Evolutionary conservation across 2,888 invertebrate genomes (phyloP).

Genomic region (Leptopilina drosophilae): DNA sequence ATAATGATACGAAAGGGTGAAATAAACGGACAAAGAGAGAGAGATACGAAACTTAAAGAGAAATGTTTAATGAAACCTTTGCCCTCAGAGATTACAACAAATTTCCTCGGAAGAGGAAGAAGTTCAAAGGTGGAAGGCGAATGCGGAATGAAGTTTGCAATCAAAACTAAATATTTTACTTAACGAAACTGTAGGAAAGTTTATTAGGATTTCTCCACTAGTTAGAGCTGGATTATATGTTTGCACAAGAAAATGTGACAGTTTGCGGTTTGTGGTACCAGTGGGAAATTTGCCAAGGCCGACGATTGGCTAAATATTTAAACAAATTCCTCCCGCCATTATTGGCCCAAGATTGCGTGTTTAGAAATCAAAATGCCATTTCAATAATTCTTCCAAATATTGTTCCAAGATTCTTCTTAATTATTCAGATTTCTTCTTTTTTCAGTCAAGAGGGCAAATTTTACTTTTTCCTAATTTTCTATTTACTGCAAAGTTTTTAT

Average conservation of each 20-base stretch:
- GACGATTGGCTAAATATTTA: too few species aligned
- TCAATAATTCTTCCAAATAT: too few species aligned
- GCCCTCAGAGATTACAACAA: background rate
- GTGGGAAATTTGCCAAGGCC: too few species aligned
- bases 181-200: conserved; percentile 11
- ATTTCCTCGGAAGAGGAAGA: background rate
- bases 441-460: too few species aligned
- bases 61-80: conserved; percentile 26
- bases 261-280: background rate
- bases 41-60: background rate
- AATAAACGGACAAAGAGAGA: background rate
- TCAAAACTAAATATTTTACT: conserved; percentile 29
- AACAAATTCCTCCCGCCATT: too few species aligned
- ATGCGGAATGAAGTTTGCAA: conserved; percentile 23
- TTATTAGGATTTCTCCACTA: conserved; percentile 2
- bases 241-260: conserved; percentile 11
- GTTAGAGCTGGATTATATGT: background rate
- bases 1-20: background rate
- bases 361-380: too few species aligned
- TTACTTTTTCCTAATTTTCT: too few species aligned
- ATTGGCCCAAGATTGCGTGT: too few species aligned
- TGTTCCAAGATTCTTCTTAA: too few species aligned
- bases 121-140: background rate
- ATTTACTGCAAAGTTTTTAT: too few species aligned
- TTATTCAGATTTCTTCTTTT: too few species aligned